phyloP scores from a whole-genome alignment of 2,888 invertebrate genomes.

The Pristionchus fissidentatus region DNA sequence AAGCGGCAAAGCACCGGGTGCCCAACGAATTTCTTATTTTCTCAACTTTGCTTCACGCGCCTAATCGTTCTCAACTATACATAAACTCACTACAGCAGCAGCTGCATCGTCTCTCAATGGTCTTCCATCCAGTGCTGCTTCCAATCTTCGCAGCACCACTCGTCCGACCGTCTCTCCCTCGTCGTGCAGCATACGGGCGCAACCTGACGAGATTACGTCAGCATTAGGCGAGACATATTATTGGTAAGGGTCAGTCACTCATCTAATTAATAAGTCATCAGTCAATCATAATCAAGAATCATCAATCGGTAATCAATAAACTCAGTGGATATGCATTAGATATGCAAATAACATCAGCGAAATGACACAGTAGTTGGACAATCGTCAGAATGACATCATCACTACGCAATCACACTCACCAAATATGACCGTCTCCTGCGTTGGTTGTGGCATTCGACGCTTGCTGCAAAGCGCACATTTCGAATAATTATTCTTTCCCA shows the following conservation, averaged over 20 bases:
- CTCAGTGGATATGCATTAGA: no score
- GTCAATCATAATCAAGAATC: neutral
- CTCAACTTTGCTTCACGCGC: neutral
- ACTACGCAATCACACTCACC: constrained; percentile 34
- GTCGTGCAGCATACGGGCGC: constrained; percentile 41
- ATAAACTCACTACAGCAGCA: constrained; percentile 31
- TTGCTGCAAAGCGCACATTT: neutral
- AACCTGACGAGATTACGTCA: constrained; percentile 13
- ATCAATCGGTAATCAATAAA: no score
- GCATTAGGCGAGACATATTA: neutral
- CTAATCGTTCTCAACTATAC: neutral
- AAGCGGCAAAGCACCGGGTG: neutral
- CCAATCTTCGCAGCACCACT: constrained; percentile 47
- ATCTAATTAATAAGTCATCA: neutral
- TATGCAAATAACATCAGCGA: no score
- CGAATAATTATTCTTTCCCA: no score
- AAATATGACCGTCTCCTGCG: neutral
- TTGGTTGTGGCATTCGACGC: neutral
- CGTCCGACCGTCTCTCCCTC: constrained; percentile 47
- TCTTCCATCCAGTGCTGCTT: constrained; percentile 11
- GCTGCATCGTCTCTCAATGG: constrained; percentile 38
- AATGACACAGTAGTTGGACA: no score
- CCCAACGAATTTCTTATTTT: neutral
- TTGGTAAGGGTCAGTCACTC: no score
- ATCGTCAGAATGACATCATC: no score